phyloP scores from a whole-genome alignment of 2,888 invertebrate genomes.

The Ernsta delagoae region DNA sequence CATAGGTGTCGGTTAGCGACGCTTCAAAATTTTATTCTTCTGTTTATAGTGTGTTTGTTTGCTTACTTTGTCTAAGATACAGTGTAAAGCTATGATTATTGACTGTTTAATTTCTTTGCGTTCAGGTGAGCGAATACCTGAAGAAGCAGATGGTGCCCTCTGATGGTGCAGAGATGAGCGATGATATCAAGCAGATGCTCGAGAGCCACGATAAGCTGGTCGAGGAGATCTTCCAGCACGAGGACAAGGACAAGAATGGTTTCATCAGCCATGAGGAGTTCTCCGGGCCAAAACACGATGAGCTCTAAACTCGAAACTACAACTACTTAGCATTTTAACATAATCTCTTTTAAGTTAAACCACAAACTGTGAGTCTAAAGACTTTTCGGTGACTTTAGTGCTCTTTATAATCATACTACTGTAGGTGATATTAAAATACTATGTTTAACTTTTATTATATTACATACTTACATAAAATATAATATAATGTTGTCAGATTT shows the following conservation, averaged over 20 bases:
- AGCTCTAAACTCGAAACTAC: constrained; percentile 81
- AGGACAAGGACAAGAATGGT: constrained; percentile 98
- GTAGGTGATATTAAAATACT: constrained; percentile 13
- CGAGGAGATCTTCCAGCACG: constrained; percentile 98
- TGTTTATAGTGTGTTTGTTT: too few relatives aligned
- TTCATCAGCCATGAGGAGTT: constrained; percentile 98
- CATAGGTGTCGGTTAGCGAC: too few relatives aligned
- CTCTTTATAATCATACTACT: constrained; percentile 33
- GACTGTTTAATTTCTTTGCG: constrained; percentile 29
- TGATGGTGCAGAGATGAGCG: constrained; percentile 89
- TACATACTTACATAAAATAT: background rate
- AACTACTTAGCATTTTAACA: constrained; percentile 6
- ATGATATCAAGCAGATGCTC: constrained; percentile 92
- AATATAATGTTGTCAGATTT: constrained; percentile 33
- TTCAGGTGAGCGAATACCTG: constrained; percentile 95
- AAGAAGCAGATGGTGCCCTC: constrained; percentile 96
- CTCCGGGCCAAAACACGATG: constrained; percentile 98
- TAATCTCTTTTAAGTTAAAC: constrained; percentile 25
- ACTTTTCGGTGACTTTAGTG: constrained; percentile 38
- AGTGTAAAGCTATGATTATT: too few relatives aligned
- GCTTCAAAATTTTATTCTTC: too few relatives aligned
- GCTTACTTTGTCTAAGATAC: too few relatives aligned
- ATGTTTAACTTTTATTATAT: background rate
- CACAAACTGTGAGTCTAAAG: constrained; percentile 30
- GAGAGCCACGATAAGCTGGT: constrained; percentile 96